Conservation (phyloP, 2,888 invertebrate species). For the Drosophila buzzatii region DNA sequence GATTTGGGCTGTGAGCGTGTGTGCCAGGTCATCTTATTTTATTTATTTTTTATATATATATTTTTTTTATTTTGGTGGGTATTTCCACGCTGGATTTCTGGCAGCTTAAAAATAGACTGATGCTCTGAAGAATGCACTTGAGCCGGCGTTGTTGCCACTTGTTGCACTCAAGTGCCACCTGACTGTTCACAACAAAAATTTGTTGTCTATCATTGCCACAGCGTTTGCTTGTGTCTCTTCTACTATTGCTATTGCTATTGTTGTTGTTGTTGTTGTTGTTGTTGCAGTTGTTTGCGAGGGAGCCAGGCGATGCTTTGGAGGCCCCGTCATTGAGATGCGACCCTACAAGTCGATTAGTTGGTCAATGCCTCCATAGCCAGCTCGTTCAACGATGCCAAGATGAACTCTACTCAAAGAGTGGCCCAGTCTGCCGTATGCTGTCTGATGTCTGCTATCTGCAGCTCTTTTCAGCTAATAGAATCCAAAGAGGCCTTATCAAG, state of each 20-base stretch:
- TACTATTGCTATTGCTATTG: background rate
- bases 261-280: background rate
- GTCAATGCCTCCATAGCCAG: slow-evolving; percentile 63
- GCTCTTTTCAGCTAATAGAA: slow-evolving; percentile 42
- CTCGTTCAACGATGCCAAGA: slow-evolving; percentile 22
- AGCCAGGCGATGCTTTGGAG: slow-evolving; percentile 55
- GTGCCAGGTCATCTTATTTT: slow-evolving; percentile 14
- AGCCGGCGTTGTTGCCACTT: slow-evolving; percentile 76
- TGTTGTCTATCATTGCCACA: slow-evolving; percentile 57
- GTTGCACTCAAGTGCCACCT: slow-evolving; percentile 76
- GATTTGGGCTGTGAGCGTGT: slow-evolving; percentile 18
- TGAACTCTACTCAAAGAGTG: slow-evolving; percentile 8
- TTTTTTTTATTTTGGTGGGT: slow-evolving; percentile 28
- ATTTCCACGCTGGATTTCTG: slow-evolving; percentile 59
- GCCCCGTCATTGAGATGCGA: slow-evolving; percentile 70
- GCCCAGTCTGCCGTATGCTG: slow-evolving; percentile 14
- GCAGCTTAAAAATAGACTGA: slow-evolving; percentile 70
- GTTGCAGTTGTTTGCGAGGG: slow-evolving; percentile 28
- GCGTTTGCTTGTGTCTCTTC: background rate
- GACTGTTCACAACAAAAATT: slow-evolving; percentile 36
- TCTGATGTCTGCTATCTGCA: slow-evolving; percentile 1
- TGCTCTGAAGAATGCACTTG: slow-evolving; percentile 73
- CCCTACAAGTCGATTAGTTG: slow-evolving; percentile 75
- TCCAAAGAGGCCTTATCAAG: slow-evolving; percentile 34
- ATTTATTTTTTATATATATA: background rate